These are phyloP conservation scores for Holocentrus rufus DNA, from an alignment of 2,797 vertebrate species.

Conservation along the genomic window DNA sequence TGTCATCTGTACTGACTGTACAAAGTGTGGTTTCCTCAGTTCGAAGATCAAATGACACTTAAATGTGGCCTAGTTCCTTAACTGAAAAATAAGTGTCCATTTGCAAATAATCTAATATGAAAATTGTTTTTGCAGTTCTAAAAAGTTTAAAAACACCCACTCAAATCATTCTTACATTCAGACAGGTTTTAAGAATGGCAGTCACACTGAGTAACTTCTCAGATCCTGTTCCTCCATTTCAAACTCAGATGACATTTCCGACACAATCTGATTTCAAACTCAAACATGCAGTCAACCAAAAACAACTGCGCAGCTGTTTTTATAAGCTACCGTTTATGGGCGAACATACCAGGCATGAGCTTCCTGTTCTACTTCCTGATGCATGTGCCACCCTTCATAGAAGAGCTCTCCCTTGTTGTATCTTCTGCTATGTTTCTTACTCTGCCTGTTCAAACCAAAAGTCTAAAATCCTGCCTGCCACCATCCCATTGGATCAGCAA, in stretches of 20 bases:
- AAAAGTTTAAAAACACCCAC: neutral
- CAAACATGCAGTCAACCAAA: neutral
- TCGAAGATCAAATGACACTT: too few relatives aligned
- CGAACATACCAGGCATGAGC: constrained; percentile 16
- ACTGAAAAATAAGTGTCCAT: too few relatives aligned
- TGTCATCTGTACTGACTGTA: neutral
- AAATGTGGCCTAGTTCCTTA: too few relatives aligned
- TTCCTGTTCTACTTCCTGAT: constrained; percentile 62
- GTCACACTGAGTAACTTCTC: neutral
- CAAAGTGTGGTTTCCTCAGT: neutral
- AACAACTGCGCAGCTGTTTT: constrained; percentile 18
- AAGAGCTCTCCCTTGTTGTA: neutral
- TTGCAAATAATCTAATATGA: neutral
- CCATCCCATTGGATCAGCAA: neutral
- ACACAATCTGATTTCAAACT: neutral
- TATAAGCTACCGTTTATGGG: neutral
- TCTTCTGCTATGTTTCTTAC: neutral
- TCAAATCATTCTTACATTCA: neutral
- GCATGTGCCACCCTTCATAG: neutral
- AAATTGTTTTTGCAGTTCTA: neutral
- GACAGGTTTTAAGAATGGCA: neutral
- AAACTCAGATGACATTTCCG: neutral
- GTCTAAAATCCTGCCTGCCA: neutral
- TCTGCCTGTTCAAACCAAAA: neutral
- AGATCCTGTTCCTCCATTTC: too few relatives aligned